Evolutionary conservation across 2,113 vertebrate species (phyloP).

Genomic region (Oreochromis tanganicae): DNA sequence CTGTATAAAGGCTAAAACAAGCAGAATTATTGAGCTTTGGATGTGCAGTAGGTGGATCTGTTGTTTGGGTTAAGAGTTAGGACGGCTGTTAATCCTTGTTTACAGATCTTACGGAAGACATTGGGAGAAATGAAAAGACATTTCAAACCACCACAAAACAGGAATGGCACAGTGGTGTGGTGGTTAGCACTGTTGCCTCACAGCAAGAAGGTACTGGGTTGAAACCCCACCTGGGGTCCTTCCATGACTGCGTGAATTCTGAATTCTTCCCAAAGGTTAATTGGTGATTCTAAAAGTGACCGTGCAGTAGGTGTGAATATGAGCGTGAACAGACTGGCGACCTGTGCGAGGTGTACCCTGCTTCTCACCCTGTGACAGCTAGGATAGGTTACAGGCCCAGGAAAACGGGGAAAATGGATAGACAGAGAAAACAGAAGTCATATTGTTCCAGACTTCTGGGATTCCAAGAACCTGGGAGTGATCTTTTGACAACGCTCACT

Average conservation of each 20-base stretch:
- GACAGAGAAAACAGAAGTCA: not conserved
- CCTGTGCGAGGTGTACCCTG: not conserved
- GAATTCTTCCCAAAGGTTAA: not conserved
- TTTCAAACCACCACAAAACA: not conserved
- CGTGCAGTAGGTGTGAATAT: not conserved
- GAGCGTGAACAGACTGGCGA: not conserved
- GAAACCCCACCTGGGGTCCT: not conserved
- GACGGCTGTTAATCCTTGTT: not conserved
- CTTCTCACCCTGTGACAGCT: not conserved
- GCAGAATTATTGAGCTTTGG: not conserved
- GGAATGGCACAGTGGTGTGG: not conserved
- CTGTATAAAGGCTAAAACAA: not conserved
- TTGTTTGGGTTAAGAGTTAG: not conserved
- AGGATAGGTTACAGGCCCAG: not conserved
- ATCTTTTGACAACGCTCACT: not conserved
- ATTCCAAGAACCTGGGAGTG: not conserved
- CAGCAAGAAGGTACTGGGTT: not conserved
- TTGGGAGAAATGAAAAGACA: not conserved
- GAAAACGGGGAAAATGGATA: not conserved
- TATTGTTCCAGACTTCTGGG: not conserved
- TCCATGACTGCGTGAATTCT: not conserved
- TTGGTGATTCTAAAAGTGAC: not conserved
- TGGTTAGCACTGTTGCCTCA: not conserved
- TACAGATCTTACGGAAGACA: not conserved
- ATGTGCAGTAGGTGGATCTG: not conserved